phyloP scores from a whole-genome alignment of 2,113 vertebrate species.

The Motacilla tschutschensis region DNA sequence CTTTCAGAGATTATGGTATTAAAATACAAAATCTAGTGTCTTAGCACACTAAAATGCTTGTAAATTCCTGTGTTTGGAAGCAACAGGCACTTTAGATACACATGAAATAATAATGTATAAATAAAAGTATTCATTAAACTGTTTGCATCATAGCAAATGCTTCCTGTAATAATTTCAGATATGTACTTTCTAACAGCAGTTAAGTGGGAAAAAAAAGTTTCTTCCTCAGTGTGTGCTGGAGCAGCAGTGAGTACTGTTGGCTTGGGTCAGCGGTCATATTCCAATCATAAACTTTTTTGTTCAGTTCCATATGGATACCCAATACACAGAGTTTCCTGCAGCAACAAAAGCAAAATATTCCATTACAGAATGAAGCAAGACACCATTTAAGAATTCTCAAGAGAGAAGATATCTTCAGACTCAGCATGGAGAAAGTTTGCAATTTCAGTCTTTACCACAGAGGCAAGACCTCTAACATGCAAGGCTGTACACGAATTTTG shows the following conservation, averaged over 20 bases:
- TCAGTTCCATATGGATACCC: conserved; percentile 83
- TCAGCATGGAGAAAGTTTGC: background rate
- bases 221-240: conserved; percentile 87
- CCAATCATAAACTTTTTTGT: conserved; percentile 74
- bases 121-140: background rate
- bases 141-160: background rate
- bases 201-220: conserved; percentile 63
- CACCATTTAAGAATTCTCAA: background rate
- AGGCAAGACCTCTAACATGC: background rate
- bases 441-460: background rate
- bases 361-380: conserved; percentile 10
- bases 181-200: background rate
- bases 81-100: background rate
- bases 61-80: background rate
- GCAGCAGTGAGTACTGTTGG: conserved; percentile 69
- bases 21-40: background rate
- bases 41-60: background rate
- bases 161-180: background rate
- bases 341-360: conserved; percentile 6
- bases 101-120: background rate
- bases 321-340: conserved; percentile 78
- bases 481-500: background rate
- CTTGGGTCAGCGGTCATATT: conserved; percentile 63
- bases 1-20: background rate
- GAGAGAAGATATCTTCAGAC: background rate